Conservation (phyloP, 2,888 invertebrate genomes). For the Hermaeophaga mercurialis region DNA sequence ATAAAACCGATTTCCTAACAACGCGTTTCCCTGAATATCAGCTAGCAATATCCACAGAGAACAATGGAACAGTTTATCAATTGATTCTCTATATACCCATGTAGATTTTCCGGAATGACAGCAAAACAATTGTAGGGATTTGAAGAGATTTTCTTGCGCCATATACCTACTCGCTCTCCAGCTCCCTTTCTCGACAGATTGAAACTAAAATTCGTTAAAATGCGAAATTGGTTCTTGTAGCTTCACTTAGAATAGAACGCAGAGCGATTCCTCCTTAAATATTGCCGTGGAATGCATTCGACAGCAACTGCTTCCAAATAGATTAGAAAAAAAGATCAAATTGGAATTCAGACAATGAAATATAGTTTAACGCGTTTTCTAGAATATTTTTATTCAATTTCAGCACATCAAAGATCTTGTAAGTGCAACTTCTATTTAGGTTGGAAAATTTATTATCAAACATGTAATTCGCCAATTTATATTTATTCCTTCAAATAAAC, state of each 20-base stretch:
- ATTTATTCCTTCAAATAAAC: no score
- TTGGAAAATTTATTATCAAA: no score
- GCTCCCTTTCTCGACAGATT: conserved; percentile 11
- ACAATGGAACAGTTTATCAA: conserved; percentile 21
- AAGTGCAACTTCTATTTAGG: no score
- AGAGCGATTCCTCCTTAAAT: conserved; percentile 10
- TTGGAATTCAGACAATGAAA: no score
- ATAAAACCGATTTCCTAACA: neutral
- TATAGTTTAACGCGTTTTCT: no score
- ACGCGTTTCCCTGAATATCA: no score
- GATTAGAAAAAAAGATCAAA: no score
- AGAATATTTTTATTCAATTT: no score
- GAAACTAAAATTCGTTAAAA: conserved; percentile 24
- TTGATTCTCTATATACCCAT: conserved; percentile 35
- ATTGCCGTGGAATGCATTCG: conserved; percentile 5
- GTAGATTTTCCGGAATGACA: conserved; percentile 37
- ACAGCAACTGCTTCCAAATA: neutral
- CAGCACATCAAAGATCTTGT: no score
- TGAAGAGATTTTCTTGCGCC: conserved; percentile 22
- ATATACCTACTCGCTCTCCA: neutral
- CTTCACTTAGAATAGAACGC: conserved; percentile 3
- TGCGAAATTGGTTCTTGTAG: conserved; percentile 20
- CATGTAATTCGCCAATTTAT: no score
- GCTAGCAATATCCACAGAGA: neutral
- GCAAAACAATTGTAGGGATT: conserved; percentile 39